Base-by-base conservation (phyloP, 2,797 vertebrate species). In the Loris lydekkerianus region DNA sequence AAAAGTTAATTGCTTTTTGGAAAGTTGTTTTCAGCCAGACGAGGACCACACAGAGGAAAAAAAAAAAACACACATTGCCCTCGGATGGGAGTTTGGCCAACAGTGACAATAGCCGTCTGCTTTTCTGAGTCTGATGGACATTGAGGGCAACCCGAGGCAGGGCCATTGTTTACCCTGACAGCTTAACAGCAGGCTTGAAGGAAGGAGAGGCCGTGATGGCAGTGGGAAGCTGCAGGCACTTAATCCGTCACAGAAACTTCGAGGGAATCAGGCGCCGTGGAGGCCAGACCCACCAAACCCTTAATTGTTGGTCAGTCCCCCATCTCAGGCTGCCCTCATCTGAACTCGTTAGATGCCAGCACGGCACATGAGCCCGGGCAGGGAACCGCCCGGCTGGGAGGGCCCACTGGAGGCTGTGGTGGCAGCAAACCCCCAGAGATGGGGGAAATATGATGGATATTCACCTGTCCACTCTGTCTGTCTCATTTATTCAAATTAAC, bases 141-240 rank as follows among this genome's bases (percentile, higher is more conserved):
- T 1, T 0, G 78, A 95, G 95, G 96, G 96, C 83, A 9, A 11
- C 96, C 95, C 91, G 0, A 81, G 95, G 89, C 80, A 43, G 93
- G 21, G 34, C 73, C 93, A 86, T 97, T 97, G 97, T 97, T 80
- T 69, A 37, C 0, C 0, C 21, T 96, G 97, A 97, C 97, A 96
- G 97, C 96, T 93, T 76, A 81, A 73, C 97, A 96, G 96, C 95
- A 86, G 96, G 97, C 91, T 77, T 23, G 90, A 94, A 94, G 97
- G 97, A 92, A 91, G 96, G 75, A 18, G 91, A 10, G 89, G 80
- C 4, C 11, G 34, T 0, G 6, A 23, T n/a, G 92, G 96, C 96
- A 23, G 92, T 63, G 94, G 93, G 95, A 53, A 73, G 96, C 95
- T 63, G 18, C 69, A 56, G 73, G 92, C 82, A 80, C 87, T 92